Evolutionary conservation across 2,888 invertebrate genomes (phyloP), one percentile per base, ranked within the genome.

Genomic region (Himalopsyche anomala): DNA sequence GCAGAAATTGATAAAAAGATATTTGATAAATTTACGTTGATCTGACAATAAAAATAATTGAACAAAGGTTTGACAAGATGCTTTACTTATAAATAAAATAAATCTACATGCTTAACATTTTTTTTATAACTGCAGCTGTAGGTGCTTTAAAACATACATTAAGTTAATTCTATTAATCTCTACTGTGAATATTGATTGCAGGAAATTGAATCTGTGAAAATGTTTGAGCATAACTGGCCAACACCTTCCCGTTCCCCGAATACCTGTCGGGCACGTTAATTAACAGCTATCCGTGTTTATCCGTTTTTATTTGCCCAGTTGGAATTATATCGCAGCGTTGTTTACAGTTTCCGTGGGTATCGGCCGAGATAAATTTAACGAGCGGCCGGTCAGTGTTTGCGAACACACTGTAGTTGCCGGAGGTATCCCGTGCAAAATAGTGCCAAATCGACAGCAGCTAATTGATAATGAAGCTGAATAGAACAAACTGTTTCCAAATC

Each of bases 261-360:
- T 74, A 74, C 74, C 74, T 74, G 74, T 74, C 74, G 74, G 74
- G 5, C 12, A 28, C 82, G 82, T 82, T 82, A 82, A 82, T 82
- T 82, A 82, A 82, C 82, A 56, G 40, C 82, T 74, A 12, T 74
- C 36, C 74, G 5, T 40, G 82, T 54, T 82, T 82, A 82, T 82
- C 82, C 56, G 56, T 82, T 82, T 82, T 82, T 82, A 82, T 82
- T 82, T 82, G 56, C 82, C 19, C 74, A 38, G 74, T 74, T 74
- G 74, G 74, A 74, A 74, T 74, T 74, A 74, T 74, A 74, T 74
- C 74, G 74, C 38, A 38, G 74, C 36, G 74, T 74, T 74, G 74
- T 74, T 74, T 74, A 74, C 74, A 28, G 74, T 38, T 36, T 74
- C 74, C 74, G 74, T 74, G 74, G 74, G 74, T 36, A 74, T 74